Percentiles rank a stretch among this genome's conserved stretches.
These are phyloP conservation scores for Amblyjoppa proteus DNA, from an alignment of 2,888 invertebrate species.

Conservation along the genomic window DNA sequence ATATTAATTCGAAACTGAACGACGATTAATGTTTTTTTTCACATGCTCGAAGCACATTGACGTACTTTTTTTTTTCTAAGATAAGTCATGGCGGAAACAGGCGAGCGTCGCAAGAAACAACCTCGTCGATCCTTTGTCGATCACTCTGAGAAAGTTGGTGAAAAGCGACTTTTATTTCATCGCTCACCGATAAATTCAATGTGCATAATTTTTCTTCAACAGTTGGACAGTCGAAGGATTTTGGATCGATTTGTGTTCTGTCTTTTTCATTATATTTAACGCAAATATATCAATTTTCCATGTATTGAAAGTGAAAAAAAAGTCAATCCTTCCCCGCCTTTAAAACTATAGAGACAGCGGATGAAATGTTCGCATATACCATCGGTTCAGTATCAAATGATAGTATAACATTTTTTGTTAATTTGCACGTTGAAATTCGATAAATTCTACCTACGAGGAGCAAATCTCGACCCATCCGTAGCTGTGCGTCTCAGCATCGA, in stretches of 20 bases:
- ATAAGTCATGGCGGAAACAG: conserved; percentile 29
- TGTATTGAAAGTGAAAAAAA: not conserved
- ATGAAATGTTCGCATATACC: not conserved
- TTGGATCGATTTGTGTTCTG: not conserved
- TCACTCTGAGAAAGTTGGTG: not conserved
- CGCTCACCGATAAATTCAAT: conserved; percentile 25
- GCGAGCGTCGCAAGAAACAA: not conserved
- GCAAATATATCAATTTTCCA: not conserved
- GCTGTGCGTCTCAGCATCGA: conserved; percentile 59
- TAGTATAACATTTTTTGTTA: conserved; percentile 17
- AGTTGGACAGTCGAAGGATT: not conserved
- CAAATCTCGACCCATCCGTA: conserved; percentile 49
- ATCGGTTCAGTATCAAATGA: not conserved
- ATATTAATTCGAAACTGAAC: conserved; percentile 14
- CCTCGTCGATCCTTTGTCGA: conserved; percentile 25
- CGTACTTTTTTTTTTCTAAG: conserved; percentile 38
- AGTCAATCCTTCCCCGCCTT: not conserved
- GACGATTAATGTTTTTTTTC: conserved; percentile 11
- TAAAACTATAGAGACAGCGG: not conserved
- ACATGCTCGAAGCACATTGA: conserved; percentile 49
- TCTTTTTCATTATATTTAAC: conserved; percentile 13
- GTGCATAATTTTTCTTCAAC: conserved; percentile 18
- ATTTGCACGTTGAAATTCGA: conserved; percentile 35
- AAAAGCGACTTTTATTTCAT: not conserved
- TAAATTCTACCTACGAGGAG: conserved; percentile 51